Conservation (phyloP, 2,113 vertebrate species). For the Scortum barcoo region DNA sequence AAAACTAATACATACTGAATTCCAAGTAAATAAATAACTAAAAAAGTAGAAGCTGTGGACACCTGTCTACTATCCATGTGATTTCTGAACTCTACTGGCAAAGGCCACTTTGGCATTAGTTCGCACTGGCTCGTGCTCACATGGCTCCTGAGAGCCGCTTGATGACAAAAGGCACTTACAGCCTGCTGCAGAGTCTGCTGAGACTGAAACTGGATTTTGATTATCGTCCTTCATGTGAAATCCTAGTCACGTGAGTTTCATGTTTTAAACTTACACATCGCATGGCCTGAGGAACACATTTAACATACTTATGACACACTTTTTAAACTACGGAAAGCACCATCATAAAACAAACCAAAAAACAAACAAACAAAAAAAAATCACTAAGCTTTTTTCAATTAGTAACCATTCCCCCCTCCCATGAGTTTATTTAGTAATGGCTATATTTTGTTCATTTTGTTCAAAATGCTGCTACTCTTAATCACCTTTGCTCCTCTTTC, state of each 20-base stretch:
- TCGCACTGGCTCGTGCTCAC: conserved; percentile 40
- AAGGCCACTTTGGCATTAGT: conserved; percentile 31
- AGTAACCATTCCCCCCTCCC: too few relatives aligned
- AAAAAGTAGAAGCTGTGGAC: not conserved
- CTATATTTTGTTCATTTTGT: not conserved
- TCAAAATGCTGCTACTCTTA: not conserved
- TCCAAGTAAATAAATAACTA: not conserved
- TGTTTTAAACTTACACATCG: too few relatives aligned
- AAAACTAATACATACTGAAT: not conserved
- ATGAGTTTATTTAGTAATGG: too few relatives aligned
- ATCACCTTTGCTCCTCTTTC: not conserved
- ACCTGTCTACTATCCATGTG: conserved; percentile 31
- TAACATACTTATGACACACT: not conserved
- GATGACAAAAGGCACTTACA: conserved; percentile 2
- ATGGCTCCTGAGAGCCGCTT: conserved; percentile 27
- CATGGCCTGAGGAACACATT: not conserved
- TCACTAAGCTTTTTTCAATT: not conserved
- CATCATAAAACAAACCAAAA: not conserved
- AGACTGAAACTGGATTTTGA: not conserved
- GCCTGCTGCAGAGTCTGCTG: conserved; percentile 9
- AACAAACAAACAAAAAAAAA: too few relatives aligned
- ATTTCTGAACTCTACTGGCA: conserved; percentile 22
- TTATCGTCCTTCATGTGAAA: not conserved
- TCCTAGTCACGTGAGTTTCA: not conserved
- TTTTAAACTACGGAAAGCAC: not conserved